These are phyloP conservation scores for Myocastor coypus DNA, from an alignment of 2,113 vertebrate species.

Conservation along the genomic window DNA sequence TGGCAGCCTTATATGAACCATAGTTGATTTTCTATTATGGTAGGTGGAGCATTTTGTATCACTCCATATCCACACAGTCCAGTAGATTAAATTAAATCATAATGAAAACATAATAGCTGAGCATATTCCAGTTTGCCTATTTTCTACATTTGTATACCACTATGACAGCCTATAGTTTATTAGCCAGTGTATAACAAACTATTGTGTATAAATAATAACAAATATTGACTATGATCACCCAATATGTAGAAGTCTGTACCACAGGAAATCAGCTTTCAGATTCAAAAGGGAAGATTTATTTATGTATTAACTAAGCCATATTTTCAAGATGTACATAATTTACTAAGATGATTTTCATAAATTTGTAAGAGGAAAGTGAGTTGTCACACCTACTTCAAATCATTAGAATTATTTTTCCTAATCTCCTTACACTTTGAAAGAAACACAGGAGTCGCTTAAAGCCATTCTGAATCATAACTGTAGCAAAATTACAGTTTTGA, in stretches of 20 bases:
- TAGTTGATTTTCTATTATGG: neutral
- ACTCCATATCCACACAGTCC: neutral
- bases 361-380: conserved; percentile 1
- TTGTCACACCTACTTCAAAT: neutral
- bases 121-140: neutral
- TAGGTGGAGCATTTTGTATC: neutral
- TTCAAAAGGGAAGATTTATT: neutral
- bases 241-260: neutral
- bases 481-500: too few relatives aligned
- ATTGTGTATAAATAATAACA: neutral
- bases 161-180: neutral
- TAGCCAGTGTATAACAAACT: neutral
- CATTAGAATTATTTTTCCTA: neutral
- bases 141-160: neutral
- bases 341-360: conserved; percentile 37
- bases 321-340: neutral
- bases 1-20: neutral
- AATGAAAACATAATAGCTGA: neutral
- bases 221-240: neutral
- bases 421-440: neutral
- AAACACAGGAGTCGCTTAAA: conserved; percentile 31
- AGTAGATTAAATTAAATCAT: neutral
- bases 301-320: neutral
- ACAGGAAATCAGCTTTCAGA: neutral
- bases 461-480: too few relatives aligned